Conservation (phyloP, 1,140 invertebrate genomes). For the Drosophila pandora region DNA sequence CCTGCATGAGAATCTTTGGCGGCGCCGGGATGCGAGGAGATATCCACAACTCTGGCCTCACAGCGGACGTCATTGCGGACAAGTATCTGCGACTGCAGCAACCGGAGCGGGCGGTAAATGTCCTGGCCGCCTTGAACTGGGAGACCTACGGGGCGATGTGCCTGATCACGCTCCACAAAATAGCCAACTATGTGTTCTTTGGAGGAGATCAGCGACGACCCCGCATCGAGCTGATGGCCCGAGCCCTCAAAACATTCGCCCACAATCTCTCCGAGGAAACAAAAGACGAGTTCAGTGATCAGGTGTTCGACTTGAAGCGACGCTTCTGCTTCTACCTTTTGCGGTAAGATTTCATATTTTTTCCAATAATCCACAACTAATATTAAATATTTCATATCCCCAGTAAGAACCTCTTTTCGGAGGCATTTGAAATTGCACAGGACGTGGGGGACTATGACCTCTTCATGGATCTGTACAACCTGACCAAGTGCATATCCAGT, state of each 20-base stretch:
- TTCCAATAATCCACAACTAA: not conserved
- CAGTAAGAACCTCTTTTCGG: constrained; percentile 92
- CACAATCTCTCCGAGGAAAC: constrained; percentile 87
- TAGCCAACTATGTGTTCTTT: constrained; percentile 87
- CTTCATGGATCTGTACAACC: constrained; percentile 93
- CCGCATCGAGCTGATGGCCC: constrained; percentile 88
- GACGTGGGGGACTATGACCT: constrained; percentile 92
- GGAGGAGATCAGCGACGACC: constrained; percentile 85
- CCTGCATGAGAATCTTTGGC: constrained; percentile 71
- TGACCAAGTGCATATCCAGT: constrained; percentile 88
- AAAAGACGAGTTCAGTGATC: constrained; percentile 89
- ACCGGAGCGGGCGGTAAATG: constrained; percentile 88
- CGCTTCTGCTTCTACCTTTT: constrained; percentile 92
- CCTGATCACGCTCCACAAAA: constrained; percentile 88
- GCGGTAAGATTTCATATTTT: constrained; percentile 84
- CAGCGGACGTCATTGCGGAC: constrained; percentile 86
- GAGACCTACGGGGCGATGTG: constrained; percentile 88
- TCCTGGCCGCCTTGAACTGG: constrained; percentile 89
- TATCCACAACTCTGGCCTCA: constrained; percentile 84
- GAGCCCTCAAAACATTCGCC: constrained; percentile 88
- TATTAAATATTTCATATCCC: constrained; percentile 1
- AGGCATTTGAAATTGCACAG: constrained; percentile 93
- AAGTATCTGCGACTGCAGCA: constrained; percentile 88
- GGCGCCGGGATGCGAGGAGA: constrained; percentile 78
- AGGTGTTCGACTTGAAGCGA: constrained; percentile 89